Evolutionary conservation across 2,113 vertebrate species (phyloP), one percentile per base, ranked within the genome.

Genomic region (Lucifuga dentata): DNA sequence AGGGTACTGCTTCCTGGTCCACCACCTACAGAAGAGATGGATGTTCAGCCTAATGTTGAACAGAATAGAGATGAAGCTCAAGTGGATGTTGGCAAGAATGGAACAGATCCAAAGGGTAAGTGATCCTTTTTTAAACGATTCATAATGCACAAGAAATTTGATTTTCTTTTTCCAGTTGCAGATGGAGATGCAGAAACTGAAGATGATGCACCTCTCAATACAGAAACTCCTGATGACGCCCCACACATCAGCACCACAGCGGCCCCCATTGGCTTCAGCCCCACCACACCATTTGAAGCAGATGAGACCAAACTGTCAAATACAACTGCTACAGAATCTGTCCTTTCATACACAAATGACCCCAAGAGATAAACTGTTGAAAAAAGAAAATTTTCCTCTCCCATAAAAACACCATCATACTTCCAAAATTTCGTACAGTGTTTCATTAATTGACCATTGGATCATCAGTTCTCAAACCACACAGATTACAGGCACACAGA

Each of bases 301-400:
- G 24, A 49, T 8, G 23, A 17, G 12, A 43, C 43, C 0, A 0
- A 0, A 0, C 0, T 5, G 21, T 36, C 48, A 2, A 85, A 80
- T 59, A 17, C 9, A 59, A 85, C 70, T 38, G 12, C 44, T 39
- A 11, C 55, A 4, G 10, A 46, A 3, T 13, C 58, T 35, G 46
- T 33, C 39, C 6, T 52, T 19, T 26, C 52, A 12, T 26, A 64
- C 0, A 1, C 9, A 8, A n/a, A 16, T 13, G 38, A 77, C 2
- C 43, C 66, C 21, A 80, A 80, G 38, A 51, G 29, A 56, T 32
- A 87, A 85, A n/a, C n/a, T n/a, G n/a, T n/a, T n/a, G n/a, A n/a
- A n/a, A n/a, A n/a, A n/a, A n/a, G n/a, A n/a, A n/a, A n/a, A n/a
- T n/a, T n/a, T n/a, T n/a, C n/a, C n/a, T n/a, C n/a, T n/a, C n/a